A percentile compares a stretch with the other conserved stretches of the same genome.
Evolutionary conservation across 2,888 invertebrate species (phyloP).

Genomic region (Rutpela maculata): DNA sequence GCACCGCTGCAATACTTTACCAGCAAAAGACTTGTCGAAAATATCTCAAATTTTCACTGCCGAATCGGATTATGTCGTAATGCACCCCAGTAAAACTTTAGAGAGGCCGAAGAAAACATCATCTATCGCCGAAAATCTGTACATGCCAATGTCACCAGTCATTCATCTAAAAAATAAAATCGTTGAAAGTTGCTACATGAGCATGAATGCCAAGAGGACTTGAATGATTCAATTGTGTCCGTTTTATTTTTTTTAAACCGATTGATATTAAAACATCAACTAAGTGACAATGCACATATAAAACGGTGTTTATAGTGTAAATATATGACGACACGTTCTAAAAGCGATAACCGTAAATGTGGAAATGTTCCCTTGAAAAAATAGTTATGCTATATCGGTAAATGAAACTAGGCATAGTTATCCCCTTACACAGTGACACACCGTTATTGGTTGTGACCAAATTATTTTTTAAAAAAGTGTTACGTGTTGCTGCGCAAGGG

Average conservation of each 20-base stretch:
- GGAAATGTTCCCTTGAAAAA: no score
- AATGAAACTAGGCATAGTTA: no score
- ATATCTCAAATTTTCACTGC: constrained; percentile 69
- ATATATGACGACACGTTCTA: background rate
- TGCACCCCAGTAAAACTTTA: constrained; percentile 66
- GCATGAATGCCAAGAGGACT: constrained; percentile 63
- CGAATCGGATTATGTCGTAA: constrained; percentile 69
- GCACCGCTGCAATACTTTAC: constrained; percentile 69
- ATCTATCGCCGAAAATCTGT: constrained; percentile 63
- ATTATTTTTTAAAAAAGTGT: no score
- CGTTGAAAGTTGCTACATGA: constrained; percentile 66
- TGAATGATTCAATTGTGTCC: background rate
- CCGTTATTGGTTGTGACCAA: no score
- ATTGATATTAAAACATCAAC: background rate
- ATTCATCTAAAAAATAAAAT: constrained; percentile 64
- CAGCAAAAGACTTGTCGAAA: constrained; percentile 69
- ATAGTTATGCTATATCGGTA: no score
- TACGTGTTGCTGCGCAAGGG: no score
- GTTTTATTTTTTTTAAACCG: background rate
- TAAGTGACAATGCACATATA: background rate
- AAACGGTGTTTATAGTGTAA: background rate
- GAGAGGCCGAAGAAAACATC: constrained; percentile 56
- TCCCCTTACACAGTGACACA: no score
- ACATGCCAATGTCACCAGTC: constrained; percentile 70
- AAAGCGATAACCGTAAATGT: background rate